Percentiles rank a stretch among this genome's conserved stretches.
These are phyloP conservation scores for Natrix natrix DNA, from an alignment of 2,797 vertebrate genomes.

Conservation along the genomic window DNA sequence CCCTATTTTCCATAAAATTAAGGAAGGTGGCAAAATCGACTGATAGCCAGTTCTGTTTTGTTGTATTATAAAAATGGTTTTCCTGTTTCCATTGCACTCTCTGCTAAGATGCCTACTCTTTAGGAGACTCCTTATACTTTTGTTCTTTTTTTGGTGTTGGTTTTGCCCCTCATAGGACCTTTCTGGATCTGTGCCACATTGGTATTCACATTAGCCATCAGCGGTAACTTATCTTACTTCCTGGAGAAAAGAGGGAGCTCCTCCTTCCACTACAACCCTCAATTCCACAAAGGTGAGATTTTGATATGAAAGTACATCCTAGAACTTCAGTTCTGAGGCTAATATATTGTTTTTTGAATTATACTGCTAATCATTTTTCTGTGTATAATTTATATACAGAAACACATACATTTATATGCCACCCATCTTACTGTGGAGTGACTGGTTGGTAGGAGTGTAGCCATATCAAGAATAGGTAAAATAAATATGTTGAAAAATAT, in stretches of 20 bases:
- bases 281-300: conserved; percentile 77
- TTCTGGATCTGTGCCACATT: conserved; percentile 91
- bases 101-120: background rate
- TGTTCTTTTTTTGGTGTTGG: background rate
- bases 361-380: background rate
- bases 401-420: background rate
- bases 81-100: background rate
- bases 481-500: background rate
- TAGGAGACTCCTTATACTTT: background rate
- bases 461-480: background rate
- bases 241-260: conserved; percentile 68
- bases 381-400: background rate
- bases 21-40: background rate
- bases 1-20: background rate
- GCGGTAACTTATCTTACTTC: conserved; percentile 81
- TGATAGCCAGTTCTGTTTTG: background rate
- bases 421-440: background rate
- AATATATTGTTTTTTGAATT: background rate
- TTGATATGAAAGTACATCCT: background rate
- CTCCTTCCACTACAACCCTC: conserved; percentile 78
- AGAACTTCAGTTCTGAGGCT: background rate
- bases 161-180: conserved; percentile 71
- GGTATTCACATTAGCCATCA: conserved; percentile 81
- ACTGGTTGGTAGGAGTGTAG: background rate
- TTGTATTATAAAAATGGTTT: background rate